Evolutionary conservation across 2,113 vertebrate species (phyloP).

Genomic region (Falcunculus frontatus): DNA sequence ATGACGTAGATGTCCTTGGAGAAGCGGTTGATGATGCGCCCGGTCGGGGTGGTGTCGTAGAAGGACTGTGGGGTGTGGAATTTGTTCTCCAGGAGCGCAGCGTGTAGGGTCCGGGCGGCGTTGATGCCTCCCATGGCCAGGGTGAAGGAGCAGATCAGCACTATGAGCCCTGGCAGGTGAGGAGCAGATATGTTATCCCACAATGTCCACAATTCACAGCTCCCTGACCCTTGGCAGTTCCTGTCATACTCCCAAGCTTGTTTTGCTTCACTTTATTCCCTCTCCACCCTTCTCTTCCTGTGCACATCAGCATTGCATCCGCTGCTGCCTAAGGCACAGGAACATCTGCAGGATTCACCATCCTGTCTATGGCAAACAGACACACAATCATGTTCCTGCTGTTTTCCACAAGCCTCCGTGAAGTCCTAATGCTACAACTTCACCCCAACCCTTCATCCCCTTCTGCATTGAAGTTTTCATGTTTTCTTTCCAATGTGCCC

Average conservation of each 20-base stretch:
- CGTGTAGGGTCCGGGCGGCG: constrained; percentile 82
- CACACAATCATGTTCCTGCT: not conserved
- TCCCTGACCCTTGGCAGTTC: not conserved
- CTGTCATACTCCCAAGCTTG: not conserved
- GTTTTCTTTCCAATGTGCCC: not conserved
- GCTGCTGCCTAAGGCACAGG: not conserved
- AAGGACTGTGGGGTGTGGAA: constrained; percentile 90
- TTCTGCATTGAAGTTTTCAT: not conserved
- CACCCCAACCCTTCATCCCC: not conserved
- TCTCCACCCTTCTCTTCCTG: not conserved
- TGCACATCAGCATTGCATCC: not conserved
- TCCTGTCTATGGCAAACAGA: not conserved
- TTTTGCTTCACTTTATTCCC: not conserved
- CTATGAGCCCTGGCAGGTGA: constrained; percentile 78
- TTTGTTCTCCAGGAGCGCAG: constrained; percentile 85
- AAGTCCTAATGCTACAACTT: not conserved
- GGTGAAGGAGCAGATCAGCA: constrained; percentile 83
- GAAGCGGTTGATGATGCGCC: constrained; percentile 95
- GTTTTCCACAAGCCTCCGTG: not conserved
- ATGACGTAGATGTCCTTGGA: constrained; percentile 93
- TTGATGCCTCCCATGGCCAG: constrained; percentile 84
- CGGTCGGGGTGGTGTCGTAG: constrained; percentile 92
- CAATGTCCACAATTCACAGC: fast-evolving
- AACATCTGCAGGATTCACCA: not conserved
- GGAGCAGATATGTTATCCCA: not conserved